Conservation (phyloP, 37 sponge, comb jelly and placozoan species). For the Crambe crambe region DNA sequence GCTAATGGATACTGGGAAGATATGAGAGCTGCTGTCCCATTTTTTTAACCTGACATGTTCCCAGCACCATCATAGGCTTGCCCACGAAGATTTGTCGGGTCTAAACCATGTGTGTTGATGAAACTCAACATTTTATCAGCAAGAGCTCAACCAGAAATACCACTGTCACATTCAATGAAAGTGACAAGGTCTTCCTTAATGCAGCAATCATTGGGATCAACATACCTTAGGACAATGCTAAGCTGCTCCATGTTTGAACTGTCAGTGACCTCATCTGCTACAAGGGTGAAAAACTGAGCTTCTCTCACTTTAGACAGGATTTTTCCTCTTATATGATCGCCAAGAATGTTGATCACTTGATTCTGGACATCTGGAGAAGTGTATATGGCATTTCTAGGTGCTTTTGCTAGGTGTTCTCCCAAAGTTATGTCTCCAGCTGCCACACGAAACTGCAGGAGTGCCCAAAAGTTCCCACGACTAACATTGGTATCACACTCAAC, state of each 20-base stretch:
- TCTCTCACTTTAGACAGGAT: constrained; percentile 33
- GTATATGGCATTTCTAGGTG: constrained; percentile 29
- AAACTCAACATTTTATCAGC: constrained; percentile 47
- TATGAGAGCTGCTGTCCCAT: constrained; percentile 37
- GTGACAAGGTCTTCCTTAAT: constrained; percentile 59
- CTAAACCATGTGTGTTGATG: constrained; percentile 30
- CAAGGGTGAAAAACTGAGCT: constrained; percentile 61
- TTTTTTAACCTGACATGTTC: constrained; percentile 52
- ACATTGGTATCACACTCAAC: not conserved
- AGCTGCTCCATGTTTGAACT: constrained; percentile 70
- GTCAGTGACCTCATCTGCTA: constrained; percentile 81
- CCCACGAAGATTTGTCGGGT: constrained; percentile 59
- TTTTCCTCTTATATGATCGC: constrained; percentile 45
- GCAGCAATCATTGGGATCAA: constrained; percentile 22
- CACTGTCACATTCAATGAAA: constrained; percentile 59
- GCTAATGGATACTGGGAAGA: constrained; percentile 36
- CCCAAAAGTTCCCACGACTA: constrained; percentile 69
- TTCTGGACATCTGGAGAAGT: constrained; percentile 61
- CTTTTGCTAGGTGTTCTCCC: constrained; percentile 38
- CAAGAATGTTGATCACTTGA: constrained; percentile 59
- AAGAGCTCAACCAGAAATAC: constrained; percentile 62
- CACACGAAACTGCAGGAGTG: constrained; percentile 58
- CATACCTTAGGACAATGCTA: constrained; percentile 63
- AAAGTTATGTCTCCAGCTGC: constrained; percentile 57
- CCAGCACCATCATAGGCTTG: constrained; percentile 83